These are phyloP conservation scores for Beris morrisii DNA, from an alignment of 2,888 invertebrate species.

Conservation along the genomic window DNA sequence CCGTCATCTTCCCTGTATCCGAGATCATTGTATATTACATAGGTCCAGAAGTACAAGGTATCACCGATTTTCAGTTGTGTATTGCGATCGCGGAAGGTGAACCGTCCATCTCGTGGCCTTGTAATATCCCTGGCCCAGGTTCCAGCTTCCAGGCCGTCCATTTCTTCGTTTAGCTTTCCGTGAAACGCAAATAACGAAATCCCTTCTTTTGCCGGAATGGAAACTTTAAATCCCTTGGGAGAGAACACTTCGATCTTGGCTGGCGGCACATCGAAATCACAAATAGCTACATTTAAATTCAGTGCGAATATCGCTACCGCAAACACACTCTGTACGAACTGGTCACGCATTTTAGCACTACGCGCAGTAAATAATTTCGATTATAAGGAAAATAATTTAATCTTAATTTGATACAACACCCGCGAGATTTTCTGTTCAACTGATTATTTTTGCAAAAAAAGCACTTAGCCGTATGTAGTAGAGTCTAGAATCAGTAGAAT, in stretches of 20 bases:
- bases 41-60: constrained; percentile 74
- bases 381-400: too few species aligned
- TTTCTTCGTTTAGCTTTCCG: constrained; percentile 72
- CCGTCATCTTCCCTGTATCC: constrained; percentile 69
- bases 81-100: constrained; percentile 66
- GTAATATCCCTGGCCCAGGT: constrained; percentile 67
- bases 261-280: constrained; percentile 54
- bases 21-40: constrained; percentile 68
- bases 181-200: constrained; percentile 74
- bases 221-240: constrained; percentile 60
- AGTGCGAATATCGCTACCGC: too few species aligned
- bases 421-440: too few species aligned
- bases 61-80: constrained; percentile 66
- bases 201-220: constrained; percentile 64
- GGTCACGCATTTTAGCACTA: too few species aligned
- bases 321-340: too few species aligned
- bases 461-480: too few species aligned
- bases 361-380: too few species aligned
- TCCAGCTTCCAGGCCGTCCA: constrained; percentile 71
- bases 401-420: too few species aligned
- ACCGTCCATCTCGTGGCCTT: constrained; percentile 64
- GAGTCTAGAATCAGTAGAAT: too few species aligned
- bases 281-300: background rate
- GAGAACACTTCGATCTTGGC: constrained; percentile 57
- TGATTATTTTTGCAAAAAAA: too few species aligned